Percentiles rank a stretch among this genome's conserved stretches.
Conservation (phyloP, 2,888 invertebrate genomes). For the Drosophila paranaensis region DNA sequence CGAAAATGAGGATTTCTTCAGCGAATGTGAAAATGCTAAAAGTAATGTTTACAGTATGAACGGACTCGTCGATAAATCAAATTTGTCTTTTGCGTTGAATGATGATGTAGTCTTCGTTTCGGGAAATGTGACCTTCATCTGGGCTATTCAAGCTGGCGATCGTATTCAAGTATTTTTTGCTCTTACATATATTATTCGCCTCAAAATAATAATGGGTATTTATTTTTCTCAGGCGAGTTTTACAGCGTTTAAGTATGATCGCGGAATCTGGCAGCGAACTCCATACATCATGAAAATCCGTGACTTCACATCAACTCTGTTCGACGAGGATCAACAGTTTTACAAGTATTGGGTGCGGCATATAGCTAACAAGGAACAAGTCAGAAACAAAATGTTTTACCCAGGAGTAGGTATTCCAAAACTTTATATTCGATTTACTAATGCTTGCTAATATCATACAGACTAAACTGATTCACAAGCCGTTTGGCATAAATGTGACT, state of each 20-base stretch:
- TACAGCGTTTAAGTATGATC: background rate
- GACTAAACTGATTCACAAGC: slow-evolving; percentile 10
- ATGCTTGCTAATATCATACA: background rate
- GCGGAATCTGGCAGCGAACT: slow-evolving; percentile 28
- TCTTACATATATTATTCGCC: too few species aligned
- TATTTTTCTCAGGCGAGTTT: background rate
- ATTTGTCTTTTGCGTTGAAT: background rate
- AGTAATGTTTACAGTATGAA: background rate
- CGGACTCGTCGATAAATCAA: background rate
- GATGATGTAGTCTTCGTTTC: background rate
- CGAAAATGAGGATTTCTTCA: background rate
- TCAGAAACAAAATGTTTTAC: slow-evolving; percentile 14
- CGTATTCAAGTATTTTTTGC: slow-evolving; percentile 21
- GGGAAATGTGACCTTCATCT: slow-evolving; percentile 22
- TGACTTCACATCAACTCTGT: background rate
- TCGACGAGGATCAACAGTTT: slow-evolving; percentile 19
- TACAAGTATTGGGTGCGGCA: slow-evolving; percentile 26
- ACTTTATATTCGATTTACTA: background rate
- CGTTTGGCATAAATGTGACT: background rate
- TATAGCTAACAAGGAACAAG: slow-evolving; percentile 16
- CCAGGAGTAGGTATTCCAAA: slow-evolving; percentile 29
- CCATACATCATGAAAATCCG: background rate
- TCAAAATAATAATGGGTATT: background rate
- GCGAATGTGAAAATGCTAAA: background rate
- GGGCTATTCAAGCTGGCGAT: slow-evolving; percentile 28